These are phyloP conservation scores for Sinocyclocheilus maitianheensis DNA, from an alignment of 2,113 vertebrate species.

Conservation along the genomic window DNA sequence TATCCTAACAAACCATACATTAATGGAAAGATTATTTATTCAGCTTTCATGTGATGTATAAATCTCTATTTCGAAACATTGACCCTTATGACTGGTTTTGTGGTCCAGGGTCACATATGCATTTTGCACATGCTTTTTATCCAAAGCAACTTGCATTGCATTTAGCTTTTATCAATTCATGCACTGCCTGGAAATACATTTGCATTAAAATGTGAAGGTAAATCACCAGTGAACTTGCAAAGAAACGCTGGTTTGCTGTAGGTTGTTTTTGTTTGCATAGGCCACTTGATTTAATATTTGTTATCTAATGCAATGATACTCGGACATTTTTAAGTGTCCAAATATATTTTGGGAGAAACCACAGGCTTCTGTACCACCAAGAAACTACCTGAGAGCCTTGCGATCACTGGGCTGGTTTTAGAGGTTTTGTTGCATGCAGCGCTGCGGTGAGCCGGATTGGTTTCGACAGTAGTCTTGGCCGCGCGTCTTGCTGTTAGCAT, in stretches of 20 bases:
- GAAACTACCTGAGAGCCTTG: neutral
- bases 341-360: neutral
- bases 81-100: too few species aligned
- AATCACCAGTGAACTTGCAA: neutral
- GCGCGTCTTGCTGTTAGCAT: neutral
- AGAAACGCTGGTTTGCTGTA: neutral
- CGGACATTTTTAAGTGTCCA: neutral
- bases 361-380: neutral
- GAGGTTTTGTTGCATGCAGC: neutral
- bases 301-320: neutral
- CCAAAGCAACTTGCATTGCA: neutral
- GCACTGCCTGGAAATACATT: neutral
- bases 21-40: too few species aligned
- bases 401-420: neutral
- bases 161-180: neutral
- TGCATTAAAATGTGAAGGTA: neutral
- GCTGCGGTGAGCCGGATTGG: slow-evolving; percentile 60
- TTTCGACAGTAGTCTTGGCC: slow-evolving; percentile 66
- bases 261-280: neutral
- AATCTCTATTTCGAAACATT: too few species aligned
- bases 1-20: too few species aligned
- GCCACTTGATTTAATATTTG: neutral
- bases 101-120: neutral
- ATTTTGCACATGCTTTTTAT: neutral
- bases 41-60: too few species aligned